Conservation (phyloP, 1,140 invertebrate species). For the Teleopsis dalmanni region DNA sequence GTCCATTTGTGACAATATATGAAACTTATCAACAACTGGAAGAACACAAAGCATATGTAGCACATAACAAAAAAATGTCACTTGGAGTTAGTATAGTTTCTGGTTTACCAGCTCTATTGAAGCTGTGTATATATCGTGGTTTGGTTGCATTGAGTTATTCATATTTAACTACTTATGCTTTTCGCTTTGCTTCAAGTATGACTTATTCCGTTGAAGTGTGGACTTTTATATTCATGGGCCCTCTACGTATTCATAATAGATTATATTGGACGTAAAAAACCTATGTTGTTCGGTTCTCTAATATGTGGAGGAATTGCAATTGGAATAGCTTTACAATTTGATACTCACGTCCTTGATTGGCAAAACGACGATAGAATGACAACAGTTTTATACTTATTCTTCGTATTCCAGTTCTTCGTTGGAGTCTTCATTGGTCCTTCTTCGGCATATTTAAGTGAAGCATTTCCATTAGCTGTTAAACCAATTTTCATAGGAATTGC, state of each 20-base stretch:
- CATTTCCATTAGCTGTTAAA: conserved; percentile 28
- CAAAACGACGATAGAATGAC: conserved; percentile 17
- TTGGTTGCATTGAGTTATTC: conserved; percentile 24
- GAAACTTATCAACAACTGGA: conserved; percentile 32
- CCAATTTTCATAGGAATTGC: conserved; percentile 25
- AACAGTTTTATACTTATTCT: conserved; percentile 19
- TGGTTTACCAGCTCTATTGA: conserved; percentile 21
- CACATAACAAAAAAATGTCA: too few relatives aligned
- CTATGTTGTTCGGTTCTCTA: conserved; percentile 24
- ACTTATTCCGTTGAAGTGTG: conserved; percentile 9
- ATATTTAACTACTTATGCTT: conserved; percentile 16
- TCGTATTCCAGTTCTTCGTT: conserved; percentile 24
- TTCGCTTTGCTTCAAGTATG: conserved; percentile 2
- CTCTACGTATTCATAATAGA: conserved; percentile 23
- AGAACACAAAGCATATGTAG: conserved; percentile 33
- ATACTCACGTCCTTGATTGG: conserved; percentile 21
- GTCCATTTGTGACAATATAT: conserved; percentile 29
- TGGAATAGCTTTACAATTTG: too few relatives aligned
- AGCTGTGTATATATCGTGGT: conserved; percentile 20
- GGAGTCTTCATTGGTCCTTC: conserved; percentile 23
- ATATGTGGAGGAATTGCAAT: conserved; percentile 24
- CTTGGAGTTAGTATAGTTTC: conserved; percentile 6
- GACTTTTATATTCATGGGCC: conserved; percentile 29
- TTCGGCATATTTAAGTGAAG: conserved; percentile 31
- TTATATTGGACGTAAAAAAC: conserved; percentile 25